Evolutionary conservation across 2,888 invertebrate genomes (phyloP), one percentile per base, ranked within the genome.

Genomic region (Melolontha melolontha): DNA sequence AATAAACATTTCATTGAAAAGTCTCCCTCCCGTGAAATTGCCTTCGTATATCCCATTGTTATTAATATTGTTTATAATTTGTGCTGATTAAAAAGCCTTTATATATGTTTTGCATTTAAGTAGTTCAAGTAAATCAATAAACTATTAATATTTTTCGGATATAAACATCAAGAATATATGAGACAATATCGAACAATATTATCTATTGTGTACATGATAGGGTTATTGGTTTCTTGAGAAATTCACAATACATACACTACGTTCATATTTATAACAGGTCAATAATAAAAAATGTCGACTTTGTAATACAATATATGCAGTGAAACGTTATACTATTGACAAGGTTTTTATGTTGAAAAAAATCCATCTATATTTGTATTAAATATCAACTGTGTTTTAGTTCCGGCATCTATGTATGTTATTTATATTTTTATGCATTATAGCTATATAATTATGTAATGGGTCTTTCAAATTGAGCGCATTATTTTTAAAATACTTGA

Each of bases 271-370:
- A 59, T 50, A 70, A 64, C 66, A 55, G 49, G 64, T 52, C 57
- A 42, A 65, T 55, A 51, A 65, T 67, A 67, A 70, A 49, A 65
- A 62, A 65, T 57, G 52, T 51, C 64, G 66, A 47, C 44, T 65
- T 62, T 70, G 71, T 70, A 71, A 71, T 51, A 29, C 39, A 27
- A 71, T 68, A 66, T 14, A 12, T n/a, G 22, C 11, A 5, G 22
- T 51, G 72, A 68, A 72, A 72, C 65, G 16, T 29, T 51, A 72
- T 72, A 70, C 70, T 57, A 52, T 41, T 49, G 42, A 49, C 70
- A 72, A 72, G 72, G 72, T 67, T 67, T 64, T 47, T 51, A 64
- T 62, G 67, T 64, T 63, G 59, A 68, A 69, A 52, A 65, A 59
- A 51, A 40, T 39, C n/a, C 42, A 22, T 14, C 22, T 49, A 14